A percentile compares a stretch with the other conserved stretches of the same genome.
phyloP scores from a whole-genome alignment of 1,140 invertebrate genomes.

The Sycophaga agraensis region DNA sequence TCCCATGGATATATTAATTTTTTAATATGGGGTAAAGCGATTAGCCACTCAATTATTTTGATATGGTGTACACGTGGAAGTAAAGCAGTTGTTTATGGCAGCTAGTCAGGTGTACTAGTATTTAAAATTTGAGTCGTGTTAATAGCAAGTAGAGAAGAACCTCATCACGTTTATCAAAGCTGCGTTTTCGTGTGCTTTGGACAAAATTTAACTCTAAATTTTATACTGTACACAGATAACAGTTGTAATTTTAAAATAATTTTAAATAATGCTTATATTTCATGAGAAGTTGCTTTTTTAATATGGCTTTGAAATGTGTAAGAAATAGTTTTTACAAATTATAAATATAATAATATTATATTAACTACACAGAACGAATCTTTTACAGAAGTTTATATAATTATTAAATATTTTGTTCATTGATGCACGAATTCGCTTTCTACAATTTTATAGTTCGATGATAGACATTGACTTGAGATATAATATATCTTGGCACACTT shows the following conservation, averaged over 20 bases:
- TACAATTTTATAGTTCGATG: neutral
- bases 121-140: neutral
- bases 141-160: neutral
- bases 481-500: too few relatives aligned
- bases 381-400: too few relatives aligned
- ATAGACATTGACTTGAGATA: too few relatives aligned
- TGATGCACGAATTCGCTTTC: neutral
- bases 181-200: neutral
- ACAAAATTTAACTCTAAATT: conserved; percentile 1
- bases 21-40: too few relatives aligned
- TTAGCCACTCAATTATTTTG: conserved; percentile 8
- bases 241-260: conserved; percentile 10
- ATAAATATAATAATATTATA: too few relatives aligned
- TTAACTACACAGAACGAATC: too few relatives aligned
- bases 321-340: too few relatives aligned
- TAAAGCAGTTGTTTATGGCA: conserved; percentile 37
- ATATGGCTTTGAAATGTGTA: too few relatives aligned
- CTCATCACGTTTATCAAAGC: neutral
- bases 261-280: conserved; percentile 15
- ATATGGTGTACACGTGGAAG: too few relatives aligned
- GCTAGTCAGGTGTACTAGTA: conserved; percentile 37
- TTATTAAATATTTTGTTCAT: conserved; percentile 5
- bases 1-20: neutral
- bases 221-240: neutral
- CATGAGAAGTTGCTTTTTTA: neutral